Conservation (phyloP, 2,113 vertebrate species). For the Perca schrenkii region DNA sequence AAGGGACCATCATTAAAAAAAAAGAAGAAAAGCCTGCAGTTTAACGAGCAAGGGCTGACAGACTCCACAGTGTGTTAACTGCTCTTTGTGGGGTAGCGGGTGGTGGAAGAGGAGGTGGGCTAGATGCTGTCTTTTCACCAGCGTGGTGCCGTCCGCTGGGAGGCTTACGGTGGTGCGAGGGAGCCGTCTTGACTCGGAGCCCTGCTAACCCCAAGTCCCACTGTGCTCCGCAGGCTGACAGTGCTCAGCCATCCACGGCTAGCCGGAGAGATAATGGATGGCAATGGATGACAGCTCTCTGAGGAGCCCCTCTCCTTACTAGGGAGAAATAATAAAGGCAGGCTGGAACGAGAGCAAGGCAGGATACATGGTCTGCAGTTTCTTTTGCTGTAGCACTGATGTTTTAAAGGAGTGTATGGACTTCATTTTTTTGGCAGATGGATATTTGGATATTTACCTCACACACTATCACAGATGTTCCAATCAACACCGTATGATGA, state of each 20-base stretch:
- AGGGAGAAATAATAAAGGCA: constrained; percentile 30
- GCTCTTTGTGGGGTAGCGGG: constrained; percentile 21
- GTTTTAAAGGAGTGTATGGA: neutral
- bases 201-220: constrained; percentile 55
- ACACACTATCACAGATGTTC: constrained; percentile 2
- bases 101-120: constrained; percentile 1
- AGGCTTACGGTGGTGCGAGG: constrained; percentile 38
- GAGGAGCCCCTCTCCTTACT: constrained; percentile 33
- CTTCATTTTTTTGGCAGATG: constrained; percentile 4
- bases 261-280: constrained; percentile 70
- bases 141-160: constrained; percentile 35
- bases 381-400: constrained; percentile 24
- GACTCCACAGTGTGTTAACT: constrained; percentile 22
- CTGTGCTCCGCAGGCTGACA: constrained; percentile 55
- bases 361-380: constrained; percentile 39
- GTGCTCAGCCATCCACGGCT: constrained; percentile 67
- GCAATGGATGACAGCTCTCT: constrained; percentile 72
- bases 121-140: constrained; percentile 35
- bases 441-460: constrained; percentile 12
- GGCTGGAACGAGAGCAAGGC: constrained; percentile 17
- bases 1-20: neutral
- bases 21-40: neutral
- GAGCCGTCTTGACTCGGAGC: constrained; percentile 37
- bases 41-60: constrained; percentile 24
- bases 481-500: constrained; percentile 20